phyloP scores from a whole-genome alignment of 2,797 vertebrate species.

The Gambusia yucatana region DNA sequence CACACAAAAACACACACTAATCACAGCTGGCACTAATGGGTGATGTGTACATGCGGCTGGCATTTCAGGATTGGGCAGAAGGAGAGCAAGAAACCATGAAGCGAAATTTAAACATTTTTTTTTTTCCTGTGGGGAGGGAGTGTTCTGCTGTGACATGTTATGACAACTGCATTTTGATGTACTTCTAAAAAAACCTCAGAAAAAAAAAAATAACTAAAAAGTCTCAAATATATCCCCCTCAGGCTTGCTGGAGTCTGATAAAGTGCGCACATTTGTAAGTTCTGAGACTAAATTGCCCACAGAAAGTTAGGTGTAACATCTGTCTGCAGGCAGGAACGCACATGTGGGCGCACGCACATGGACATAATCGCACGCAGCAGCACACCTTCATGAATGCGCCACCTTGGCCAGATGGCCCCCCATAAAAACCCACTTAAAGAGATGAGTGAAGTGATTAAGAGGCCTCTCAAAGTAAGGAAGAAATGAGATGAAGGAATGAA shows the following conservation, averaged over 20 bases:
- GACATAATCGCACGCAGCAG: slow-evolving; percentile 71
- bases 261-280: slow-evolving; percentile 51
- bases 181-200: slow-evolving; percentile 18
- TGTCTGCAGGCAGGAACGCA: slow-evolving; percentile 64
- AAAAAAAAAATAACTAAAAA: slow-evolving; percentile 11
- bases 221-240: slow-evolving; percentile 15
- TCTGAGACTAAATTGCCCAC: slow-evolving; percentile 51
- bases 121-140: slow-evolving; percentile 33
- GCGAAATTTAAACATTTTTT: slow-evolving; percentile 35
- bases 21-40: slow-evolving; percentile 75
- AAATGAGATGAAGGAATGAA: slow-evolving; percentile 74
- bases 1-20: slow-evolving; percentile 68
- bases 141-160: slow-evolving; percentile 48
- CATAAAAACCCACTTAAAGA: slow-evolving; percentile 85
- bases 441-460: slow-evolving; percentile 84
- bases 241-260: slow-evolving; percentile 36
- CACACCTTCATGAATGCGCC: slow-evolving; percentile 73
- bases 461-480: slow-evolving; percentile 78
- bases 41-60: slow-evolving; percentile 67
- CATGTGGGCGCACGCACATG: slow-evolving; percentile 69
- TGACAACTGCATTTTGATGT: slow-evolving; percentile 58
- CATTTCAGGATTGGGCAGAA: slow-evolving; percentile 61
- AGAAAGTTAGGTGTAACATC: slow-evolving; percentile 73
- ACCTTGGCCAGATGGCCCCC: slow-evolving; percentile 83
- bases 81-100: slow-evolving; percentile 58